These are phyloP conservation scores for Amphipyra berbera DNA, from an alignment of 2,888 invertebrate genomes.

Conservation along the genomic window DNA sequence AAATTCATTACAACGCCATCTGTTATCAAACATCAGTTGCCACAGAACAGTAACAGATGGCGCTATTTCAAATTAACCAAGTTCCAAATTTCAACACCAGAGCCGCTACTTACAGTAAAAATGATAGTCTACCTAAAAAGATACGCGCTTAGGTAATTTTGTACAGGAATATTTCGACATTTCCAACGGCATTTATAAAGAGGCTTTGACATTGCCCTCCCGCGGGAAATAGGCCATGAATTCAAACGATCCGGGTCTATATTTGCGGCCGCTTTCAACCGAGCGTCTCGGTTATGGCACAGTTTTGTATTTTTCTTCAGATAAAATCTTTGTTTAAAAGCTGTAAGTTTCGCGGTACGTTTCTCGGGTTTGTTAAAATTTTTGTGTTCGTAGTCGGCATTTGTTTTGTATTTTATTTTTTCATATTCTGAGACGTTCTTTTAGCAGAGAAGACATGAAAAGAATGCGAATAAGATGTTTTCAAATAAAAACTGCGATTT, in stretches of 20 bases:
- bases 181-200: conserved; percentile 40
- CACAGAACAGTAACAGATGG: conserved; percentile 30
- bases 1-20: conserved; percentile 22
- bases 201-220: conserved; percentile 46
- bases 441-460: conserved; percentile 5
- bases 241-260: conserved; percentile 46
- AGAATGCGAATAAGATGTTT: background rate
- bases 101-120: background rate
- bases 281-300: conserved; percentile 14
- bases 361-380: conserved; percentile 13
- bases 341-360: conserved; percentile 13
- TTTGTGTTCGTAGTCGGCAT: background rate
- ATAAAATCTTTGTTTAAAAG: conserved; percentile 41
- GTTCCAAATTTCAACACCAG: conserved; percentile 9
- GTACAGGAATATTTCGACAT: conserved; percentile 48
- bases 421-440: background rate
- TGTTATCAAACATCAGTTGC: background rate
- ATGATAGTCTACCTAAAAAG: conserved; percentile 10
- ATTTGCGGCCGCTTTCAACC: conserved; percentile 41
- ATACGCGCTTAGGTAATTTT: conserved; percentile 31
- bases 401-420: conserved; percentile 1
- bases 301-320: conserved; percentile 41
- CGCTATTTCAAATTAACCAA: background rate
- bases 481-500: background rate
- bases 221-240: conserved; percentile 57